phyloP scores from a whole-genome alignment of 2,888 invertebrate genomes.

The Abrostola triplasia region DNA sequence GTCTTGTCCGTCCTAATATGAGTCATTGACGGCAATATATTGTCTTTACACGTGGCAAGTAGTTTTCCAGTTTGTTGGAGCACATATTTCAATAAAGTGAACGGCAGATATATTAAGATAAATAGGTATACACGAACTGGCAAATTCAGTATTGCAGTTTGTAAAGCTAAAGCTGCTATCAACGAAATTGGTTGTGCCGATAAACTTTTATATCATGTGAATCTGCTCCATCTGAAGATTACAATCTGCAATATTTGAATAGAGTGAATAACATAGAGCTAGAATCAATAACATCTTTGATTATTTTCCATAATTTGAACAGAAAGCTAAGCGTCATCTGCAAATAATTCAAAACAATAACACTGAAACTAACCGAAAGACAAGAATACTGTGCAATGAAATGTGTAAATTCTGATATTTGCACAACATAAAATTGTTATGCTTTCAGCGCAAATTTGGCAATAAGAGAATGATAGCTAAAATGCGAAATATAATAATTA shows the following conservation, averaged over 20 bases:
- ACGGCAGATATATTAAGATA: conserved; percentile 18
- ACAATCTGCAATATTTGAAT: neutral
- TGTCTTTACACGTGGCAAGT: conserved; percentile 42
- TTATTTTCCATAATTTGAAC: too few relatives aligned
- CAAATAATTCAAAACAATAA: too few relatives aligned
- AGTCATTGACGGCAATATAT: conserved; percentile 59
- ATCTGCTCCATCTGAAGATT: neutral
- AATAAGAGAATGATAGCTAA: too few relatives aligned
- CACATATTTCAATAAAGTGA: conserved; percentile 31
- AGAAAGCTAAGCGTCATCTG: too few relatives aligned
- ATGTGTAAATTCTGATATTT: too few relatives aligned
- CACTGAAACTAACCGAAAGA: too few relatives aligned
- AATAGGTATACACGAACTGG: conserved; percentile 6
- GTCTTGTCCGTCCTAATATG: conserved; percentile 56
- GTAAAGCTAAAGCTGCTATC: conserved; percentile 11
- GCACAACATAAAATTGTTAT: too few relatives aligned
- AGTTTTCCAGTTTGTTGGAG: conserved; percentile 33
- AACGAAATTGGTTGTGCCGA: conserved; percentile 16
- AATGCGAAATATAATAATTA: too few relatives aligned
- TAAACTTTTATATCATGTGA: conserved; percentile 22
- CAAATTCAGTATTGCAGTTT: conserved; percentile 7
- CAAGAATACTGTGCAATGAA: too few relatives aligned
- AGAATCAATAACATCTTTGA: neutral
- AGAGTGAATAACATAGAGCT: neutral
- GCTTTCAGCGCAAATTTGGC: too few relatives aligned